These are phyloP conservation scores for Gnatocerus cornutus DNA, from an alignment of 2,888 invertebrate species.

Conservation along the genomic window DNA sequence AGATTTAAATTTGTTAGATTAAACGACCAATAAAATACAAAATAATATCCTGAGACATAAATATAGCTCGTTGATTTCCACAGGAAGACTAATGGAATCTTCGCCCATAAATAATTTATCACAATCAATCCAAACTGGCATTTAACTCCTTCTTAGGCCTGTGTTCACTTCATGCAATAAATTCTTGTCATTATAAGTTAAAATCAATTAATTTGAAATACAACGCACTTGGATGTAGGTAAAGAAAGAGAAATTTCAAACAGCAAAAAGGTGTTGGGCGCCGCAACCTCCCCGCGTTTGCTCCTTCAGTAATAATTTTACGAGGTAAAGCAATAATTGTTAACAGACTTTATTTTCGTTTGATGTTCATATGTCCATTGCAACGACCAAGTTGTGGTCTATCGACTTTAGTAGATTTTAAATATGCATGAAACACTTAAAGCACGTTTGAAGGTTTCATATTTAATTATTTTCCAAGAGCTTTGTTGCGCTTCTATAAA, in stretches of 20 bases:
- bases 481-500: constrained; percentile 3
- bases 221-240: no score
- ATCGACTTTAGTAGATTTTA: constrained; percentile 59
- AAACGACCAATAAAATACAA: constrained; percentile 15
- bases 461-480: constrained; percentile 44
- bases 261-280: not conserved
- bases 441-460: constrained; percentile 59
- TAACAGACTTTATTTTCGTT: constrained; percentile 42
- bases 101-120: constrained; percentile 26
- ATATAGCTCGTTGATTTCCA: constrained; percentile 21
- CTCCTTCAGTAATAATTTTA: constrained; percentile 15
- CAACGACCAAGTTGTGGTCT: constrained; percentile 33
- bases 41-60: constrained; percentile 10
- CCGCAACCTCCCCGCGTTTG: not conserved
- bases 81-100: constrained; percentile 21
- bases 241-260: no score
- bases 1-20: constrained; percentile 21
- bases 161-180: not conserved
- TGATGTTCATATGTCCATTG: no score
- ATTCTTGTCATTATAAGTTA: not conserved
- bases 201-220: no score
- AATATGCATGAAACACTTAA: constrained; percentile 59
- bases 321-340: constrained; percentile 31
- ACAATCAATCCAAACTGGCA: constrained; percentile 21
- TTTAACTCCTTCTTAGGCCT: constrained; percentile 2